Base-by-base conservation (phyloP, 2,113 vertebrate genomes). In the Hyaena hyaena region DNA sequence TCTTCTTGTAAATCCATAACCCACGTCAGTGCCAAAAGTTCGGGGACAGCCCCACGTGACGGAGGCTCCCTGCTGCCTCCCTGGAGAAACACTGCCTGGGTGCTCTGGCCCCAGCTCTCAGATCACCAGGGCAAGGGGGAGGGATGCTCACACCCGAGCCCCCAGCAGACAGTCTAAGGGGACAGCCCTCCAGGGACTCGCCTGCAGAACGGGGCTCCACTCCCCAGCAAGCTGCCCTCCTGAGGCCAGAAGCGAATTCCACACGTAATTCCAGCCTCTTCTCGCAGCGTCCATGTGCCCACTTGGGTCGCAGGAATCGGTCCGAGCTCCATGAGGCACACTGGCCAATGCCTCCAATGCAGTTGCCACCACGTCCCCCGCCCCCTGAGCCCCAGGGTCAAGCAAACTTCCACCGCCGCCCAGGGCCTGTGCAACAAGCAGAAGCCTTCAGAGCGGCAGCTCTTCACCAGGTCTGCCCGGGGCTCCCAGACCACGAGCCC, bases 211-310 rank as follows among this genome's bases (percentile, higher is more conserved):
- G 16, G 26, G 61, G 87, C 23, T 43, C 55, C 2, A 11, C 19
- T 77, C n/a, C 53, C 61, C 31, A 65, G 83, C 23, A 81, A 35
- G 68, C 45, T 48, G 68, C 16, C 68, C 28, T 35, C 48, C 61
- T 7, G 11, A 45, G 39, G 65, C 65, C 55, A 48, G 65, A 80
- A 39, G 43, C 14, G 68, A 50, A 15, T 3, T 16, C 45, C 26
- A 26, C 0, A 1, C 2, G 9, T 23, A 19, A 55, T 4, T 31
- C 81, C 7, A 4, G 24, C 24, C 63, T 92, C 71, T 31, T 86
- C 87, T 16, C 6, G 0, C 21, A 53, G 58, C 1, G 7, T 15
- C 61, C 24, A 21, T 0, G 1, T 0, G 21, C 9, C 39, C 28
- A 0, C 43, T 28, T 14, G 17, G 28, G 45, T 26, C 3, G 0